Conservation (phyloP, 2,113 vertebrate genomes). For the Progne subis region DNA sequence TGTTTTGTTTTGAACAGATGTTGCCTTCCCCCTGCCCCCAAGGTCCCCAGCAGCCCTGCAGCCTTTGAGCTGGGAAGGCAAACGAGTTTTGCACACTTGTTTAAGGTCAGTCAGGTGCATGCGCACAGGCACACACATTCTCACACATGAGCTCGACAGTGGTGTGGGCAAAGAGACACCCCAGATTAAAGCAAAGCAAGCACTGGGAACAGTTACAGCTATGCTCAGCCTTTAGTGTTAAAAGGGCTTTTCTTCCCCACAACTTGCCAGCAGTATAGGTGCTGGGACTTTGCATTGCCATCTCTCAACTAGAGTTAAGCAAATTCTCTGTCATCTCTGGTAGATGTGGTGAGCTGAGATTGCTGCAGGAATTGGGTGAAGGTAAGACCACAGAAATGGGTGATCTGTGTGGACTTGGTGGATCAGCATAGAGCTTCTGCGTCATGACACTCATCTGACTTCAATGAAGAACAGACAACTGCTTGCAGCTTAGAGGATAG, state of each 20-base stretch:
- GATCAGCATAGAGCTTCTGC: background rate
- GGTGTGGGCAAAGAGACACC: background rate
- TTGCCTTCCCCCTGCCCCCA: conserved; percentile 54
- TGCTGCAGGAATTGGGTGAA: background rate
- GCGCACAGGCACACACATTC: background rate
- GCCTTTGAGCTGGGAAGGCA: conserved; percentile 45
- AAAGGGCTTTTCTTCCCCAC: background rate
- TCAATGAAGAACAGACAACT: background rate
- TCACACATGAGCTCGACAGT: background rate
- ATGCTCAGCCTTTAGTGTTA: background rate
- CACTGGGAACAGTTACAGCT: background rate
- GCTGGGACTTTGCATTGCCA: background rate
- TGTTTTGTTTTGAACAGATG: conserved; percentile 85
- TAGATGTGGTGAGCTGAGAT: background rate
- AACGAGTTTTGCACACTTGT: conserved; percentile 68
- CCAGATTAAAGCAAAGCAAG: background rate
- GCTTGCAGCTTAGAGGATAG: background rate
- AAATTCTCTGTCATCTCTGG: background rate
- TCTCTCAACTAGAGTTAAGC: background rate
- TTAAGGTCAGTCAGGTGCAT: conserved; percentile 52
- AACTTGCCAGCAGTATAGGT: background rate
- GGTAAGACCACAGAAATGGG: background rate
- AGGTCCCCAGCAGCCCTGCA: conserved; percentile 25
- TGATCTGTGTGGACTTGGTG: background rate
- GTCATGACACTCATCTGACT: rapidly evolving